Base-by-base conservation (phyloP, 2,888 invertebrate species). In the Sabatieria punctata region DNA sequence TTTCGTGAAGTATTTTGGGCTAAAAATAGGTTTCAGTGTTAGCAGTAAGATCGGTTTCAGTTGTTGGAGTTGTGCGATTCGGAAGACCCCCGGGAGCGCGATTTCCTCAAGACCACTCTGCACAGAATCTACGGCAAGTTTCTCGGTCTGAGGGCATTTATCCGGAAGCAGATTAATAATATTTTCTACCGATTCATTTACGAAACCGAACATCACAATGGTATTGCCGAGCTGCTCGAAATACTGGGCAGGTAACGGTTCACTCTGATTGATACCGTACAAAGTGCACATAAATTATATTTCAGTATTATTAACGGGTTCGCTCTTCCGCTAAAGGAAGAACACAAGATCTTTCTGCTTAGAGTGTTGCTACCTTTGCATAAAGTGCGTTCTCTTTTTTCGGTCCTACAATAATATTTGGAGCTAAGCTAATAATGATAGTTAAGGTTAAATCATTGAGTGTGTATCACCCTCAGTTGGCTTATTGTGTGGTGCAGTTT, bases 101-200 rank as follows among this genome's bases (percentile, higher is more conserved):
- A 97, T 74, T 86, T 93, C 70, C 76, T 97, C 62, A 97, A 97
- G 75, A 97, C 95, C 61, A 89, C 91, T 63, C 77, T 97, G 67
- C 97, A 97, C 75, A 80, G 95, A 73, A 95, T 97, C 73, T 97
- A 97, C 74, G 97, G 95, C 61, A 97, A 97, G 77, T 97, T 97
- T 74, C 77, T 97, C 67, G 89, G 91, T 54, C 78, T 95, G 68
- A 78, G 97, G 68, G 91, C 95, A 67, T 95, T 89, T 75, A 95
- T 95, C 72, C 8, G 93, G 66, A 91, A 93, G 77, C 93, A 95
- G 75, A 95, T 95, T 68, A 95, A 95, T 74, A 93, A 95, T 74
- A 91, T 93, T 71, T 95, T 95, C 75, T 70, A 52, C 64, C 85
- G 91, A 75, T 97, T 97, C 75, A 91, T 97, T 67, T 97, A 95